A percentile compares a stretch with the other conserved stretches of the same genome.
Evolutionary conservation across 2,797 vertebrate genomes (phyloP).

Genomic region (Simalia tracyae): DNA sequence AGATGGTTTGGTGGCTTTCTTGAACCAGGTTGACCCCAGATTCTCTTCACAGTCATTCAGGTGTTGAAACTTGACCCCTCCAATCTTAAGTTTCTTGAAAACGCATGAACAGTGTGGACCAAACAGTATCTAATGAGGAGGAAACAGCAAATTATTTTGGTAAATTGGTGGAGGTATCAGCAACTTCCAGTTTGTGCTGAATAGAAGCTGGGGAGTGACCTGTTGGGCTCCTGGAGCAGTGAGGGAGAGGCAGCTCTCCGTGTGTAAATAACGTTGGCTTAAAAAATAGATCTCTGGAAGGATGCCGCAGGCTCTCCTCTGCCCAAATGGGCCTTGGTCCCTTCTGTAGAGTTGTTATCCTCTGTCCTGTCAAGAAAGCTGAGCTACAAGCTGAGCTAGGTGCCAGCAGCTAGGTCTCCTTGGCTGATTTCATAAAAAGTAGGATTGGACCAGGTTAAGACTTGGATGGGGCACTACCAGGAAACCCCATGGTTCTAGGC

Average conservation of each 20-base stretch:
- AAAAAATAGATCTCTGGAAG: background rate
- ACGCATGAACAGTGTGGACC: too few relatives aligned
- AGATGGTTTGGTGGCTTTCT: background rate
- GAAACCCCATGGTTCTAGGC: too few relatives aligned
- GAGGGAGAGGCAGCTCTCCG: background rate
- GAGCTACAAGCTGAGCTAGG: too few relatives aligned
- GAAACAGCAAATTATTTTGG: background rate
- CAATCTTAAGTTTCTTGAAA: background rate
- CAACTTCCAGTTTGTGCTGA: background rate
- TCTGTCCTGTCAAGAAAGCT: slow-evolving; percentile 43
- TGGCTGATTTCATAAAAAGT: too few relatives aligned
- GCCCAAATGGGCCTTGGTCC: background rate
- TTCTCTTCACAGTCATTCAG: background rate
- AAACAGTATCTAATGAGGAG: background rate
- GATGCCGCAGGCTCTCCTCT: background rate
- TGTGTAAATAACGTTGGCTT: background rate
- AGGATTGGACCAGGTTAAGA: too few relatives aligned
- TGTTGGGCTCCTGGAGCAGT: background rate
- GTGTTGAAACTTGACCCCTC: background rate
- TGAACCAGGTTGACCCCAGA: background rate
- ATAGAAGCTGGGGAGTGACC: background rate
- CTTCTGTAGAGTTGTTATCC: too few relatives aligned
- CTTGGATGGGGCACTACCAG: too few relatives aligned
- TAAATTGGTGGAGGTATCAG: background rate
- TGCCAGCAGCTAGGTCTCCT: too few relatives aligned